Percentiles rank a stretch among this genome's conserved stretches.
Conservation (phyloP, 2,113 vertebrate species). For the Sceloporus undulatus region DNA sequence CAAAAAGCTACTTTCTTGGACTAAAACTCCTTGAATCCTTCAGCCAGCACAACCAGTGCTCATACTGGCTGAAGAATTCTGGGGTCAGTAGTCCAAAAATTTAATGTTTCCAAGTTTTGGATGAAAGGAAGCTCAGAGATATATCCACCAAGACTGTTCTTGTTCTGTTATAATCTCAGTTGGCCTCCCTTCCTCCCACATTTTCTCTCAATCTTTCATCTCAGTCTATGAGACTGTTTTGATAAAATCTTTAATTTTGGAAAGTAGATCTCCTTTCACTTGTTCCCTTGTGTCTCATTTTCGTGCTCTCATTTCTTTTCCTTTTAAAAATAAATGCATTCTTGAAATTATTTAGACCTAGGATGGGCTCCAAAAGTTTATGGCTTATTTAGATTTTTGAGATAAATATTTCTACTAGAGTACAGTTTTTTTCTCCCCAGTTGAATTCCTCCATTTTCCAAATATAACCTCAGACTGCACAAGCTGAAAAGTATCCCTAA, state of each 20-base stretch:
- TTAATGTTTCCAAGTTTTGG: no score
- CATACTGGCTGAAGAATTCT: no score
- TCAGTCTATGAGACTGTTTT: not conserved
- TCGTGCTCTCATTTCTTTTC: not conserved
- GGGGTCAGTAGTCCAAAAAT: no score
- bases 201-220: not conserved
- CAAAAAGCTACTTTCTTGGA: no score
- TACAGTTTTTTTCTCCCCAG: not conserved
- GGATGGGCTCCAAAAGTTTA: slow-evolving; percentile 12
- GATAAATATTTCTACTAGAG: slow-evolving; percentile 17
- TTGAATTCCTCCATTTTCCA: not conserved
- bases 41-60: no score
- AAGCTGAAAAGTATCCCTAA: slow-evolving; percentile 11
- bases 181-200: not conserved
- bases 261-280: not conserved
- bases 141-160: not conserved
- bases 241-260: slow-evolving; percentile 11
- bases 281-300: not conserved
- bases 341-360: not conserved
- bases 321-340: not conserved
- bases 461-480: not conserved
- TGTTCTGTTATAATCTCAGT: not conserved
- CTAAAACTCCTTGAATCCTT: no score
- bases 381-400: slow-evolving; percentile 22
- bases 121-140: not conserved